phyloP scores from a whole-genome alignment of 2,797 vertebrate species.

The Parotocinclus haroldoi region DNA sequence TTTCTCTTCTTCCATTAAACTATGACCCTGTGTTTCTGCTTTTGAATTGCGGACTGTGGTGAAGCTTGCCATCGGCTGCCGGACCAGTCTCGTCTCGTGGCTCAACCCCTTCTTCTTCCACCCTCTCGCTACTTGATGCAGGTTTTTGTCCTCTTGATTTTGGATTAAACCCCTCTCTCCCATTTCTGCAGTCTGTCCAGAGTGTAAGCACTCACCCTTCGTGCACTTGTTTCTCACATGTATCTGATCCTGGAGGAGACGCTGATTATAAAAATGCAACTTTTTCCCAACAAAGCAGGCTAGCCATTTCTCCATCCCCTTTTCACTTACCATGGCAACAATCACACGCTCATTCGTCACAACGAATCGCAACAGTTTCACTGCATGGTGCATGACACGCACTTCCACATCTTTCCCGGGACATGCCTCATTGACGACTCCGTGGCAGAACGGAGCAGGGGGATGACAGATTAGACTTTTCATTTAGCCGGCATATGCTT shows the following conservation, averaged over 20 bases:
- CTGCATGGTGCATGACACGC: conserved; percentile 42
- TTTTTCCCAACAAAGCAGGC: conserved; percentile 13
- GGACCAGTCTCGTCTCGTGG: conserved; percentile 69
- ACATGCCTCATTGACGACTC: conserved; percentile 50
- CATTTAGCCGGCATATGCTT: conserved; percentile 49
- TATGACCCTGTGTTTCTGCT: conserved; percentile 31
- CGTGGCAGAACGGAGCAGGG: conserved; percentile 54
- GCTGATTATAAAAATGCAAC: background rate
- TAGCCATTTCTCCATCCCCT: conserved; percentile 28
- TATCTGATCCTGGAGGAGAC: conserved; percentile 22
- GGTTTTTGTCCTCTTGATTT: conserved; percentile 69
- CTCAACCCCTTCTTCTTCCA: conserved; percentile 66
- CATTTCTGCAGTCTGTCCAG: conserved; percentile 32
- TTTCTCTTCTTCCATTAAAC: conserved; percentile 48
- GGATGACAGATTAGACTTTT: conserved; percentile 49
- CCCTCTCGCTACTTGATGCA: conserved; percentile 69
- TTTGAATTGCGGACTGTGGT: conserved; percentile 53
- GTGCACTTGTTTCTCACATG: conserved; percentile 21
- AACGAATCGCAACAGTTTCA: conserved; percentile 44
- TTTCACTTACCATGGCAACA: conserved; percentile 38
- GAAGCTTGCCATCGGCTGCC: conserved; percentile 71
- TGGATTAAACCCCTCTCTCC: conserved; percentile 49
- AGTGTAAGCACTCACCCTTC: conserved; percentile 30
- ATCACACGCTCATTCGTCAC: conserved; percentile 39
- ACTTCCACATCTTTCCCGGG: conserved; percentile 46